Evolutionary conservation across 2,888 invertebrate species (phyloP), one percentile per base, ranked within the genome.

Genomic region (Autographa gamma): DNA sequence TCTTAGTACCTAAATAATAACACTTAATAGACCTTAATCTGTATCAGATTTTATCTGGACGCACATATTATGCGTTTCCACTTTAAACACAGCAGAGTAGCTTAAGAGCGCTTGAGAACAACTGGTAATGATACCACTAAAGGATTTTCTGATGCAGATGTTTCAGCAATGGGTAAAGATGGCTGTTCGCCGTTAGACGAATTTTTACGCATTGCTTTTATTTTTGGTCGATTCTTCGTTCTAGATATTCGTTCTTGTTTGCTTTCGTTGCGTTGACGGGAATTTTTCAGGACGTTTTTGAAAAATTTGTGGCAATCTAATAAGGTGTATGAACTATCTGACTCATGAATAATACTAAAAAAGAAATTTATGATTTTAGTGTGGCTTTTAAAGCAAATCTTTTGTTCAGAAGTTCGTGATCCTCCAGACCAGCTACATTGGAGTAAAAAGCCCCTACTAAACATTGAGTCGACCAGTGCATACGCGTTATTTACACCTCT

Each of bases 331-430:
- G 16, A 32, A 58, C 48, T 61, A 54, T 72, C 71, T 60, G 73
- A 70, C 34, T 67, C 56, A 63, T 60, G 64, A 65, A 71, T 67
- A 64, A 74, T 64, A 62, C 62, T 59, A 68, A 70, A 74, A 62
- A 74, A 74, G 58, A 70, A 71, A 65, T 70, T 59, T 54, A 68
- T 74, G 54, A 71, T 66, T 71, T 64, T 63, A 54, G 65, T 69
- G 71, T 68, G 61, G 38, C 62, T 65, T 69, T 74, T 74, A 63
- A 74, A 74, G 56, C 68, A 69, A 71, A 71, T 66, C 54, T 74
- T 74, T 63, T 63, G 58, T 18, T 65, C 60, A 48, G 63, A 62
- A 63, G 65, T 65, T 69, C 58, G 58, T 25, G 74, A 74, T 52
- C 69, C 71, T 63, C 74, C 74, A 58, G 69, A 60, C 71, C 74